Evolutionary conservation across 92 coral and sea anemone genomes (phyloP).

Genomic region (Pocillopora grandis): DNA sequence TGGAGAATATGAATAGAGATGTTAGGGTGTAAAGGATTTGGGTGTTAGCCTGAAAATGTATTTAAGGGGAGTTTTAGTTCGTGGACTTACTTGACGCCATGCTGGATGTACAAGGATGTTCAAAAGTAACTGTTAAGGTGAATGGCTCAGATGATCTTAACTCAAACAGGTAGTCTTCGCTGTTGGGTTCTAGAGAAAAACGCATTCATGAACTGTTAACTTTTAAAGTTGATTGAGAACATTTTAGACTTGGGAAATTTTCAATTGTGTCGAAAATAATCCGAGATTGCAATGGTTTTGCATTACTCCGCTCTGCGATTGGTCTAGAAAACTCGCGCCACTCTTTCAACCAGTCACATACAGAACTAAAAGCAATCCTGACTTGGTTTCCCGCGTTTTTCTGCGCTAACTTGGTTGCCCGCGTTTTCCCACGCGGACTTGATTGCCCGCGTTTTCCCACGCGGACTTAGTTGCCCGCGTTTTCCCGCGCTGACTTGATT

Average conservation of each 20-base stretch:
- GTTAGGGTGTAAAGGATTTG: background rate
- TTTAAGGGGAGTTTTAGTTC: background rate
- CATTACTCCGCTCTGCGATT: background rate
- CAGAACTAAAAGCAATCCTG: no score
- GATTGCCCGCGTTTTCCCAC: no score
- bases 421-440: no score
- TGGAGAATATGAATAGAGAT: no score
- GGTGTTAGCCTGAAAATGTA: background rate
- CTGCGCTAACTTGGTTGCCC: no score
- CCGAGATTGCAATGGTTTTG: no score
- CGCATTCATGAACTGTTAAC: background rate
- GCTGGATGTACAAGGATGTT: slow-evolving; percentile 83
- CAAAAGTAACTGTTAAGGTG: slow-evolving; percentile 88
- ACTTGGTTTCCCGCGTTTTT: no score
- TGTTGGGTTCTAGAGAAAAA: slow-evolving; percentile 50
- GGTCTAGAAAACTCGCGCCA: no score
- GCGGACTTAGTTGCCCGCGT: no score
- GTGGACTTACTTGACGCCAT: slow-evolving; percentile 87
- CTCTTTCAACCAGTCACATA: no score
- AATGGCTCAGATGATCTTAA: slow-evolving; percentile 82
- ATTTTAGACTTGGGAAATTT: background rate
- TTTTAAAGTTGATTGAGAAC: background rate
- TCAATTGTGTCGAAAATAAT: no score
- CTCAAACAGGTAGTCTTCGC: slow-evolving; percentile 73
- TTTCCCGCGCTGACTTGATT: no score